Evolutionary conservation across 1,140 invertebrate genomes (phyloP), one percentile per base, ranked within the genome.

Genomic region (Drosophila willistoni): DNA sequence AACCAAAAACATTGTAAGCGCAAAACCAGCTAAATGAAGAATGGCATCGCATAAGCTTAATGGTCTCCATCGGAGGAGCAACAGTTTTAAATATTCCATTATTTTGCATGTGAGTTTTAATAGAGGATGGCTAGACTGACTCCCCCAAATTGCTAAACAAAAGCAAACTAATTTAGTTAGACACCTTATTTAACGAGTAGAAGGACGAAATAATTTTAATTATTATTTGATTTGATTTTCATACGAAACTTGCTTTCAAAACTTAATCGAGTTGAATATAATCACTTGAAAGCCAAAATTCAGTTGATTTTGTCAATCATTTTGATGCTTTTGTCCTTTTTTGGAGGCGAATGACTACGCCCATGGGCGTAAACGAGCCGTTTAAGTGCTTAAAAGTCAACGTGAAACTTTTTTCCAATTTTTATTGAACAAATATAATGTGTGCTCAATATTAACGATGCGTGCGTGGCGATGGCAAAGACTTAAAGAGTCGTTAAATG

Each of bases 351-450:
- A 22, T 51, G 44, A 12, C 34, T 22, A 51, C 44, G 44, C 14
- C 10, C 44, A 51, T 51, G 42, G 9, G 41, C 74, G 68, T 56
- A 65, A 80, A 78, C 71, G 74, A 85, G 66, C 44, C 82, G 68
- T 79, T 86, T 59, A 75, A 85, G 83, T 82, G 74, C 71, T 72
- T 82, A 36, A 86, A 81, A 68, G 56, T 70, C 67, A 72, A 66
- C 67, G 66, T 57, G 25, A 73, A 83, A 73, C 33, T 36, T 39
- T 73, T 83, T 68, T 68, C 61, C 76, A 68, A 85, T 85, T 85
- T 85, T 82, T 86, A 85, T 85, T 77, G 83, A 75, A 71, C 79
- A 73, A 71, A 72, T 68, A 74, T 75, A 68, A 86, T 81, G 68
- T 62, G 66, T 78, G 54, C 66, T 77, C 51, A 71, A 71, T 67